These are phyloP conservation scores for Bilobella aurantiaca DNA, from an alignment of 1,140 invertebrate species.

Conservation along the genomic window DNA sequence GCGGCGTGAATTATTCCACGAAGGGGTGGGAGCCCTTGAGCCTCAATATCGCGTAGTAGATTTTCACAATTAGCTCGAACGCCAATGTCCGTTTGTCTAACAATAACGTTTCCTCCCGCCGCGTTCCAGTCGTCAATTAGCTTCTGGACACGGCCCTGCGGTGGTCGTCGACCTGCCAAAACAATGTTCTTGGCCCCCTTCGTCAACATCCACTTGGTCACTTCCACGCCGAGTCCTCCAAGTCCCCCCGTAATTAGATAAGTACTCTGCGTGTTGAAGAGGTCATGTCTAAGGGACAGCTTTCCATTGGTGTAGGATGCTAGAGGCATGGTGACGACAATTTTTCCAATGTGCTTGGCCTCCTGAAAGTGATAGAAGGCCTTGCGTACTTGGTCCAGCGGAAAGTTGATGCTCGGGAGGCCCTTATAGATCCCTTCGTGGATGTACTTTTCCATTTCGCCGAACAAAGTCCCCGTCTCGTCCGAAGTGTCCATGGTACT, in stretches of 20 bases:
- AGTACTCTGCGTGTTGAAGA: constrained; percentile 15
- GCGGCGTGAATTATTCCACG: constrained; percentile 22
- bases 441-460: constrained; percentile 6
- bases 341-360: constrained; percentile 22
- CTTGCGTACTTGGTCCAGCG: not conserved
- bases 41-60: constrained; percentile 12
- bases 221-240: constrained; percentile 20
- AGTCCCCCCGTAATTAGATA: constrained; percentile 27
- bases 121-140: constrained; percentile 6
- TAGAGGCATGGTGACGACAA: constrained; percentile 17
- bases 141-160: not conserved
- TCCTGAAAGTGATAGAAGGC: constrained; percentile 18
- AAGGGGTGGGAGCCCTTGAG: constrained; percentile 6
- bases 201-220: constrained; percentile 17
- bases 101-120: constrained; percentile 12
- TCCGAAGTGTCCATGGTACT: not conserved
- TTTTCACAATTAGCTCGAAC: constrained; percentile 9
- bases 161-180: constrained; percentile 13
- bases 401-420: constrained; percentile 9
- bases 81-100: constrained; percentile 14
- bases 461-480: not conserved
- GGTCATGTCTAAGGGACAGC: not conserved
- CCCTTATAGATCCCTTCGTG: constrained; percentile 4
- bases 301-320: not conserved
- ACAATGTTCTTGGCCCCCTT: constrained; percentile 21